phyloP scores from a whole-genome alignment of 2,888 invertebrate genomes.

The Xestia rhomboidea region DNA sequence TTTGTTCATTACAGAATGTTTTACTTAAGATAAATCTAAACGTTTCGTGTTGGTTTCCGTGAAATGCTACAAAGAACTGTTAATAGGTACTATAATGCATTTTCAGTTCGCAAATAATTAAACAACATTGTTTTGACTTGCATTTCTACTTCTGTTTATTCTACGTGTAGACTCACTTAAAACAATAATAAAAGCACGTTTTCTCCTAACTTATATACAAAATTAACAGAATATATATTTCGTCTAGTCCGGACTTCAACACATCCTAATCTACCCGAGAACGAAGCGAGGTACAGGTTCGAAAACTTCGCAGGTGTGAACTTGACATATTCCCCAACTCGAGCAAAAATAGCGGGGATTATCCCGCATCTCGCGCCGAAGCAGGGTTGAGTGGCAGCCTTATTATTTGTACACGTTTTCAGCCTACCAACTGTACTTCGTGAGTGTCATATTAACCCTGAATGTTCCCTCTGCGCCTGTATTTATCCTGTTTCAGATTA shows the following conservation, averaged over 20 bases:
- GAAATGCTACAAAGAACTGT: neutral
- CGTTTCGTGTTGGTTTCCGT: neutral
- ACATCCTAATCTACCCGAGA: conserved; percentile 58
- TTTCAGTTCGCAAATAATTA: conserved; percentile 8
- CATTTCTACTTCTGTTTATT: neutral
- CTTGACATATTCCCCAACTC: conserved; percentile 65
- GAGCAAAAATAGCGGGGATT: conserved; percentile 64
- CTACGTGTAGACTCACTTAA: neutral
- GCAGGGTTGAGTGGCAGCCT: conserved; percentile 59
- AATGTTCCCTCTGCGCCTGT: conserved; percentile 32
- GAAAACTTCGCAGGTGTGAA: conserved; percentile 68
- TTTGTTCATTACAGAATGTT: neutral
- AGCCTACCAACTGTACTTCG: conserved; percentile 34
- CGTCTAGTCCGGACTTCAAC: conserved; percentile 34
- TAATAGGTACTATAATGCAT: neutral
- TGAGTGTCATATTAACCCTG: conserved; percentile 47
- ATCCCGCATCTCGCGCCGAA: conserved; percentile 46
- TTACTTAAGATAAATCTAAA: conserved; percentile 35
- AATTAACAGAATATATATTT: conserved; percentile 34
- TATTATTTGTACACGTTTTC: conserved; percentile 69
- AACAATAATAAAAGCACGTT: neutral
- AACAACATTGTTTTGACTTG: neutral
- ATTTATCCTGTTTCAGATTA: conserved; percentile 46
- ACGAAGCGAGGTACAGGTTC: conserved; percentile 44
- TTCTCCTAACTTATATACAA: neutral